Percentiles rank a stretch among this genome's conserved stretches.
phyloP scores from a whole-genome alignment of 1,140 invertebrate species.

The Chrysoperla carnea region DNA sequence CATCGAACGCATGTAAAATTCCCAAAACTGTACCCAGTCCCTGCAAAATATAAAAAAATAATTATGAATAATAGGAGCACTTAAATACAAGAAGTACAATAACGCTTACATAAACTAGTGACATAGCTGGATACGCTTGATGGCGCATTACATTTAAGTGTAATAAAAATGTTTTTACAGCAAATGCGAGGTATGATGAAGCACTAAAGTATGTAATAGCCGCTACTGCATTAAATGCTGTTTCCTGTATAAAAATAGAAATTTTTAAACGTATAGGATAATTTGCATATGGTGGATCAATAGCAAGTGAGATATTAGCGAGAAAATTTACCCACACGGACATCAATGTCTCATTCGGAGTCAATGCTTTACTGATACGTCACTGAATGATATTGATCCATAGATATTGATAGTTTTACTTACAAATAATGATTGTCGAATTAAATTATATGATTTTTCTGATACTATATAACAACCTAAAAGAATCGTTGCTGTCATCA shows the following conservation, averaged over 20 bases:
- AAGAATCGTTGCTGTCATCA: conserved; percentile 50
- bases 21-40: conserved; percentile 52
- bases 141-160: conserved; percentile 31
- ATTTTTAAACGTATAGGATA: neutral
- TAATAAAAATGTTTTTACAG: conserved; percentile 50
- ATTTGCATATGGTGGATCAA: neutral
- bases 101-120: conserved; percentile 59
- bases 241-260: conserved; percentile 39
- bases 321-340: neutral
- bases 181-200: conserved; percentile 53
- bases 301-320: neutral
- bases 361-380: neutral
- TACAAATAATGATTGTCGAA: conserved; percentile 63
- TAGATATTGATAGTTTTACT: conserved; percentile 20
- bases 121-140: conserved; percentile 66
- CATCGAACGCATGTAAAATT: conserved; percentile 51
- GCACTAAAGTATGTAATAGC: conserved; percentile 57
- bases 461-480: conserved; percentile 58
- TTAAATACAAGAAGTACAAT: neutral
- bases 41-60: conserved; percentile 31
- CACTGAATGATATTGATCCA: neutral
- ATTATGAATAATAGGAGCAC: neutral
- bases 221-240: conserved; percentile 53
- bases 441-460: conserved; percentile 47
- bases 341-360: neutral